Base-by-base conservation (phyloP, 2,797 vertebrate genomes). In the Lepus townsendii region DNA sequence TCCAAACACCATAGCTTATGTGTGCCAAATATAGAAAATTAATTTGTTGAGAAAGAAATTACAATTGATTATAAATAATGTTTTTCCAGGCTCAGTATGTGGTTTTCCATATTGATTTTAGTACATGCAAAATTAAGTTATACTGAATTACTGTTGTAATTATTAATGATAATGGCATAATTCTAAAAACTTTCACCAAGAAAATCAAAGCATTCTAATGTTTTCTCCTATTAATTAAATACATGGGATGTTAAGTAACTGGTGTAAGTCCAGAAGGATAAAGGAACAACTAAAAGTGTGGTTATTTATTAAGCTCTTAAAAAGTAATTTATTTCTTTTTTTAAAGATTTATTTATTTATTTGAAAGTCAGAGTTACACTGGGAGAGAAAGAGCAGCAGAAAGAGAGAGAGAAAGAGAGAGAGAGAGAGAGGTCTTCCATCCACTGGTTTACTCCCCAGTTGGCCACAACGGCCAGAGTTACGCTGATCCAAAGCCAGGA, bases 21-120 rank as follows among this genome's bases (percentile, higher is more conserved):
- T 90, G 82, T 94, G 20, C 26, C n/a, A 95, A 91, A 93, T 72
- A 69, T 76, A 11, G 88, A 90, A 97, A 93, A 84, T 88, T 91
- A 86, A 87, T 89, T 91, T 89, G 22, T 93, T 79, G 86, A 93
- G 68, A 94, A 95, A 85, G 83, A 96, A 93, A 89, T 94, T 94
- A 72, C 14, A 94, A 94, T 96, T 96, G 95, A 97, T 96, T 96
- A 87, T 90, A 93, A 95, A 78, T 87, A 95, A 83, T 92, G 50
- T 94, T 90, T 97, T 87, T 95, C 7, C 79, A 94, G 26, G 72
- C 68, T 93, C 68, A 95, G 83, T 80, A 66, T 91, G 24, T 91
- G 50, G n/a, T 92, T 96, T 96, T 95, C 32, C 26, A 92, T 92
- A 96, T 92, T 96, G 94, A 96, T 95, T 96, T 95, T 65, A 87